Conservation (phyloP, 2,113 vertebrate genomes). For the Dasyprocta punctata region DNA sequence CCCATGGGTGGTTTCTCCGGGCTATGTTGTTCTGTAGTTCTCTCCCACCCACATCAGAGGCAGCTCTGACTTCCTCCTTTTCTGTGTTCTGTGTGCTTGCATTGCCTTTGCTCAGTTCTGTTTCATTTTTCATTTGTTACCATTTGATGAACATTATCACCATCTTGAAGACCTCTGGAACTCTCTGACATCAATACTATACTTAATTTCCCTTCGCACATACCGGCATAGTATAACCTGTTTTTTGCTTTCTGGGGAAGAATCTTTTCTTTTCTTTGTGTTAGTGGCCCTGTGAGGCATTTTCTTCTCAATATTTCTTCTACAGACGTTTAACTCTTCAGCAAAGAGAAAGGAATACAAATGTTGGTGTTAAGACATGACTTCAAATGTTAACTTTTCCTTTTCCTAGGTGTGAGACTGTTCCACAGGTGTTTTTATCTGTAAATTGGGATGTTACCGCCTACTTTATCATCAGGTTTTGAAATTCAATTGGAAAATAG, state of each 20-base stretch:
- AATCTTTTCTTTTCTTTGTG: not conserved
- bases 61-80: not conserved
- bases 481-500: not conserved
- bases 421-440: not conserved
- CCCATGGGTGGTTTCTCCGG: rapidly evolving
- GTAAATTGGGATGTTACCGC: not conserved
- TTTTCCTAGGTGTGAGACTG: rapidly evolving
- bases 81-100: not conserved
- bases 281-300: not conserved
- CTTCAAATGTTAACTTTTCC: not conserved
- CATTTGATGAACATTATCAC: not conserved
- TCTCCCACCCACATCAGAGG: not conserved
- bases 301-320: not conserved
- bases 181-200: not conserved
- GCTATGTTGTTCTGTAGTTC: rapidly evolving
- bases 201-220: not conserved
- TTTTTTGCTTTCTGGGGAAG: not conserved
- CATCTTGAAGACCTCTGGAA: not conserved
- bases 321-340: not conserved
- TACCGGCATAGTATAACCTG: rapidly evolving
- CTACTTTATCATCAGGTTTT: not conserved
- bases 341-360: not conserved
- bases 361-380: not conserved
- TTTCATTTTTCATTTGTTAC: not conserved
- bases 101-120: not conserved